A percentile compares a stretch with the other conserved stretches of the same genome.
These are phyloP conservation scores for Cyrtodaria siliqua DNA, from an alignment of 2,888 invertebrate species.

Conservation along the genomic window DNA sequence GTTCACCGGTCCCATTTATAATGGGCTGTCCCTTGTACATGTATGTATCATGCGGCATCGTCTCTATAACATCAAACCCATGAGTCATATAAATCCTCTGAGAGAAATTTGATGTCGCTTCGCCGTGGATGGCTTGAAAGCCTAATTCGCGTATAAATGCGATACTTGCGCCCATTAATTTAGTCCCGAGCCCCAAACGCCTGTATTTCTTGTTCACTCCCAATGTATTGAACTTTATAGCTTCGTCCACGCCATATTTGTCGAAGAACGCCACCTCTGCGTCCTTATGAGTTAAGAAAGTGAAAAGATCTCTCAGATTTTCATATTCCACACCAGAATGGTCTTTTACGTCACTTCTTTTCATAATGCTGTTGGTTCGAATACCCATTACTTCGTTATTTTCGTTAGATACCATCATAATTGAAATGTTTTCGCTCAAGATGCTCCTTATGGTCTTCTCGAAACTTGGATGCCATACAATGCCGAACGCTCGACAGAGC, in stretches of 20 bases:
- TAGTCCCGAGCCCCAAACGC: slow-evolving; percentile 40
- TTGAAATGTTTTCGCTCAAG: slow-evolving; percentile 30
- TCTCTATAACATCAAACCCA: slow-evolving; percentile 27
- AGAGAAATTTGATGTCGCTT: slow-evolving; percentile 52
- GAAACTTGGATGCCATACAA: slow-evolving; percentile 32
- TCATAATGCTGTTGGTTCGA: slow-evolving; percentile 20
- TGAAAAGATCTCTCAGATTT: slow-evolving; percentile 25
- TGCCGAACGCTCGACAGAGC: slow-evolving; percentile 33
- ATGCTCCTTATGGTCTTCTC: slow-evolving; percentile 13
- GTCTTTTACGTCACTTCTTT: slow-evolving; percentile 19
- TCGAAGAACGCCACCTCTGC: slow-evolving; percentile 30
- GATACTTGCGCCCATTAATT: slow-evolving; percentile 35
- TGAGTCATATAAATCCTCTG: slow-evolving; percentile 45
- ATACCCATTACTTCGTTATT: slow-evolving; percentile 48
- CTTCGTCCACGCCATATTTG: slow-evolving; percentile 22
- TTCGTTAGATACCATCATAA: slow-evolving; percentile 40
- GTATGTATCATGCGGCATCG: slow-evolving; percentile 37
- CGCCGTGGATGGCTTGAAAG: slow-evolving; percentile 39
- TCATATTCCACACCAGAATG: slow-evolving; percentile 24
- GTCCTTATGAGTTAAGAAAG: slow-evolving; percentile 35
- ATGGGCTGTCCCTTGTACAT: slow-evolving; percentile 33
- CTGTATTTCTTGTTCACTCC: slow-evolving; percentile 46
- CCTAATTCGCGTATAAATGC: slow-evolving; percentile 40
- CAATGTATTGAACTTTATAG: slow-evolving; percentile 38
- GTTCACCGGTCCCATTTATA: slow-evolving; percentile 27